A percentile compares a stretch with the other conserved stretches of the same genome.
Conservation (phyloP, 2,113 vertebrate genomes). For the Heterotilapia buettikoferi region DNA sequence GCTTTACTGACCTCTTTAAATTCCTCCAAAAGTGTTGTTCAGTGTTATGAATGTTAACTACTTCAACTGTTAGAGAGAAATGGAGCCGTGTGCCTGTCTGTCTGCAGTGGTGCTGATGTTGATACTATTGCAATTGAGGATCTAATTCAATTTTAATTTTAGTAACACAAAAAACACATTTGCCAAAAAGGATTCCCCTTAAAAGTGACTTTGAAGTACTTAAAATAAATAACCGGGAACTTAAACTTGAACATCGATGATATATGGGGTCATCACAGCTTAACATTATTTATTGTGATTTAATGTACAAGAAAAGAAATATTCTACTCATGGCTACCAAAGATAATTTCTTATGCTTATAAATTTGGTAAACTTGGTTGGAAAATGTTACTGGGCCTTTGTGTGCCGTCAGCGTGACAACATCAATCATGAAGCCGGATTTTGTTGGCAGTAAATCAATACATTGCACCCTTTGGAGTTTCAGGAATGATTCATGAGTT, state of each 20-base stretch:
- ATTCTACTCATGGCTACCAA: neutral
- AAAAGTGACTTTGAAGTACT: neutral
- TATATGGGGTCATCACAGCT: neutral
- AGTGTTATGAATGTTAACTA: neutral
- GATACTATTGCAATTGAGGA: neutral
- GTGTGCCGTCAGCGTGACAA: neutral
- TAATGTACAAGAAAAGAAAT: neutral
- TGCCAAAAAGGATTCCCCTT: neutral
- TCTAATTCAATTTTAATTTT: neutral
- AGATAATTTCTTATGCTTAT: neutral
- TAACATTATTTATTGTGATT: neutral
- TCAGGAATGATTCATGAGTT: constrained; percentile 6
- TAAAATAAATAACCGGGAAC: neutral
- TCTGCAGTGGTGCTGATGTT: neutral
- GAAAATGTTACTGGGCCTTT: neutral
- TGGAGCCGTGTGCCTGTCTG: neutral
- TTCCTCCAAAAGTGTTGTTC: neutral
- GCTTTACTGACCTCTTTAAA: neutral
- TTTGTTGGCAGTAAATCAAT: constrained; percentile 24
- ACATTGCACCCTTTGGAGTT: neutral
- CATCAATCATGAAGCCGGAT: neutral
- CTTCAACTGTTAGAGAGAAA: neutral
- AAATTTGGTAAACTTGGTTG: neutral
- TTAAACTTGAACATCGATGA: neutral
- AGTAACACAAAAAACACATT: rapidly evolving